Evolutionary conservation across 2,888 invertebrate genomes (phyloP), one percentile per base, ranked within the genome.

Genomic region (Onthophagus sagittarius): DNA sequence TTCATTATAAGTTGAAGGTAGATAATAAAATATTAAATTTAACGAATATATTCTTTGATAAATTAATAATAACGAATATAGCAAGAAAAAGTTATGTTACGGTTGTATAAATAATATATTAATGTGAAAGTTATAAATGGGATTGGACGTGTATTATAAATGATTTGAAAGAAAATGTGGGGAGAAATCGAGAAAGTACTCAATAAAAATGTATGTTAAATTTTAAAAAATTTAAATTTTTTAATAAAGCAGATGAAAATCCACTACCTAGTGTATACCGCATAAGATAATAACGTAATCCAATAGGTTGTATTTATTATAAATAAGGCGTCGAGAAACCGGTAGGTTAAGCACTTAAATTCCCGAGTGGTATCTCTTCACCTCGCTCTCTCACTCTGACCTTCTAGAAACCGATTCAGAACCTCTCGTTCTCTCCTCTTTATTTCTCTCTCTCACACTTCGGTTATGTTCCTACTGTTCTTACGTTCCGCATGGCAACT

Each of bases 341-440:
- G 69, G 74, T 69, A 71, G 71, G 71, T 67, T 67, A 32, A 67
- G 31, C 71, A 65, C 71, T 71, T 65, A 74, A 74, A 74, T 74
- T 74, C 74, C 69, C 71, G 71, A 62, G 71, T 69, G 74, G 74
- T 71, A 7, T 74, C 71, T 74, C 71, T 65, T 65, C 13, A 23
- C 31, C 23, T 9, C 23, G 67, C 64, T 15, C 15, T 67, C 31
- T 23, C 67, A 15, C 23, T 15, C 23, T 23, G 31, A 67, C 67
- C 32, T 67, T 67, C 31, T n/a, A 15, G n/a, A 15, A 15, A 64
- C 15, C 64, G n/a, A 23, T 64, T 14, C 23, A 14, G 2, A 15
- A 11, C 23, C 13, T 64, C 15, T 23, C 15, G 6, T 7, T 23
- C 23, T 23, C 6, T 23, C 67, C 31, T 31, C 31, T 15, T n/a